Evolutionary conservation across 2,797 vertebrate species (phyloP), one percentile per base, ranked within the genome.

Genomic region (Fistularia tabacaria): DNA sequence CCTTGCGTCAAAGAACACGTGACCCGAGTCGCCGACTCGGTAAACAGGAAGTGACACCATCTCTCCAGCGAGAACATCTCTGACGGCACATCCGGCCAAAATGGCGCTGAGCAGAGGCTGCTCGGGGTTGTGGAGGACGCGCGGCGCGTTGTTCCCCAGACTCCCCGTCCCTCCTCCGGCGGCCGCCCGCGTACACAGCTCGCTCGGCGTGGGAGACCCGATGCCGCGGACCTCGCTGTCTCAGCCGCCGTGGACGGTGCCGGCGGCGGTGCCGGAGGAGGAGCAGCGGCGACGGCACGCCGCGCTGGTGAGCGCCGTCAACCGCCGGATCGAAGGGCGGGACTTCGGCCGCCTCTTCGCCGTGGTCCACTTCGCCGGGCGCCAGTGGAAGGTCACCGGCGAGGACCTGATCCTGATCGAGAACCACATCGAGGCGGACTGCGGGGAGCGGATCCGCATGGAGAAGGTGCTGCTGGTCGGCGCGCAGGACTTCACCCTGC

Each of bases 341-440:
- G 85, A 85, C 0, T 90, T 89, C 0, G 94, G 95, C 7, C 88
- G 97, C 1, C 90, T 99, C 48, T 99, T 98, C 1, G 97, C 95
- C 0, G 92, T 99, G 6, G 89, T 99, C 8, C 93, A 97, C 74
- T 92, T 99, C 0, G 94, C 95, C 51, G 87, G 93, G 69, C 93
- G 88, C 54, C 97, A 99, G 85, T 98, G 95, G 95, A 99, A 99
- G 65, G 87, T 99, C 46, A 98, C 95, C 1, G 58, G 59, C 0
- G 95, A 97, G 6, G 96, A 98, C 84, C 78, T 99, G 74, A 93
- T 99, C 63, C 82, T 94, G 68, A 90, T 95, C 46, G 92, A 95
- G 75, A 93, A 91, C 2, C 81, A 90, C 6, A 66, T 98, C 15
- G 90, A 92, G 9, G 85, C 92, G 0, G 88, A 89, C 15, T 98